These are phyloP conservation scores for Thera obeliscata DNA, from an alignment of 2,888 invertebrate species.

Conservation along the genomic window DNA sequence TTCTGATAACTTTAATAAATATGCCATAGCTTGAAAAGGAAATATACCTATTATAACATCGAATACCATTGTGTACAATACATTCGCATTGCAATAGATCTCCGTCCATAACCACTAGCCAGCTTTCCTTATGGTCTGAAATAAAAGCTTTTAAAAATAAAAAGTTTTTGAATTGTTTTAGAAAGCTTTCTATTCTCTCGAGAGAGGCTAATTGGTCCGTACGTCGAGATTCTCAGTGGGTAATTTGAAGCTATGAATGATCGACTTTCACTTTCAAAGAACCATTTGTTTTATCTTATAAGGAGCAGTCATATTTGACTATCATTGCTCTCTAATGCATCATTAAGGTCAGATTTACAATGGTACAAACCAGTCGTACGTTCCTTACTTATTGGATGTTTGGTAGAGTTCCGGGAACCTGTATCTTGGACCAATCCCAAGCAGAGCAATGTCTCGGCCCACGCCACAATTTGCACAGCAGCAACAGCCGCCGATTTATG, in stretches of 20 bases:
- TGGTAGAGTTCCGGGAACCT: neutral
- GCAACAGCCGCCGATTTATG: constrained; percentile 56
- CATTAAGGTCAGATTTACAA: too few relatives aligned
- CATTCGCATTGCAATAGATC: constrained; percentile 8
- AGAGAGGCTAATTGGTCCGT: constrained; percentile 5
- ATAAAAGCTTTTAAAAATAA: constrained; percentile 14
- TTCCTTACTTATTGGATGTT: neutral
- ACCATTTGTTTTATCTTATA: neutral
- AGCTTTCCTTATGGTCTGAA: constrained; percentile 12
- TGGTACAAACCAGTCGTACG: too few relatives aligned
- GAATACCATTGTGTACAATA: constrained; percentile 5
- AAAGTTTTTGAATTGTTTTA: constrained; percentile 3
- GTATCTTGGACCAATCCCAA: constrained; percentile 21
- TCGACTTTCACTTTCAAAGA: constrained; percentile 18
- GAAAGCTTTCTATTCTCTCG: neutral
- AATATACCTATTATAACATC: neutral
- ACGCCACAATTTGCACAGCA: constrained; percentile 56
- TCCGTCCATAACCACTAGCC: constrained; percentile 6
- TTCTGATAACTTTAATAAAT: constrained; percentile 1
- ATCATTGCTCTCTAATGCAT: too few relatives aligned
- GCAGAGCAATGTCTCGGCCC: constrained; percentile 41
- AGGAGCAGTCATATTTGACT: neutral
- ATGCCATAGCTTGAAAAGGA: neutral
- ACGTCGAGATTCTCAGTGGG: neutral
- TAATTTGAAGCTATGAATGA: constrained; percentile 5